phyloP scores from a whole-genome alignment of 2,113 vertebrate species.

The Larimichthys crocea region DNA sequence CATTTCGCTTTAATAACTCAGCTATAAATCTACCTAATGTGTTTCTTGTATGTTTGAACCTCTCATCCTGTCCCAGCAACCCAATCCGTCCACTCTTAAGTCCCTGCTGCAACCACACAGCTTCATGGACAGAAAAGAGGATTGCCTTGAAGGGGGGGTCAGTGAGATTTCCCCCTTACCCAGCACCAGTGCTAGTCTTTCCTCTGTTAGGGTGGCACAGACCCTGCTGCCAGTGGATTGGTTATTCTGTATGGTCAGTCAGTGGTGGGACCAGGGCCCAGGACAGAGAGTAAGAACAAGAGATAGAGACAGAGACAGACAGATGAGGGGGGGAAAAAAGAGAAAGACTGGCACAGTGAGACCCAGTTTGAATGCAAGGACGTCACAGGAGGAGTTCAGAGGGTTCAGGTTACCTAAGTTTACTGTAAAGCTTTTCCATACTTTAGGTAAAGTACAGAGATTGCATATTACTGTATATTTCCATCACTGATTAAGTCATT shows the following conservation, averaged over 20 bases:
- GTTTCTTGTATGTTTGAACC: neutral
- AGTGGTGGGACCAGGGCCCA: conserved; percentile 70
- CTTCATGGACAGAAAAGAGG: conserved; percentile 54
- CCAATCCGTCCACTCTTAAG: conserved; percentile 23
- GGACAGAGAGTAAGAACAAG: conserved; percentile 44
- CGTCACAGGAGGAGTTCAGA: neutral
- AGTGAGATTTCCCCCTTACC: conserved; percentile 62
- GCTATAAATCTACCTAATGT: neutral
- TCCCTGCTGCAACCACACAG: conserved; percentile 38
- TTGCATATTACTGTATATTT: neutral
- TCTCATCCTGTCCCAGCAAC: conserved; percentile 50
- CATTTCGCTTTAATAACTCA: conserved; percentile 32
- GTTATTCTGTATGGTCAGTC: conserved; percentile 40
- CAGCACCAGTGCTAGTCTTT: conserved; percentile 50
- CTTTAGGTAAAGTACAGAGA: neutral
- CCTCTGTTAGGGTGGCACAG: conserved; percentile 63
- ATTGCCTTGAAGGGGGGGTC: conserved; percentile 49
- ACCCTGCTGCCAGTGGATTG: conserved; percentile 59
- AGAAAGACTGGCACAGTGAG: conserved; percentile 55
- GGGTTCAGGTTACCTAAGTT: conserved; percentile 1
- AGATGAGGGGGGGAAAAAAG: neutral
- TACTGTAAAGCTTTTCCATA: neutral
- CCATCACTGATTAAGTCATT: neutral
- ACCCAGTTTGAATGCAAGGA: conserved; percentile 54
- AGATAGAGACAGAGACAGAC: conserved; percentile 2